phyloP scores from a whole-genome alignment of 2,888 invertebrate genomes.

The Epinotia nisella region DNA sequence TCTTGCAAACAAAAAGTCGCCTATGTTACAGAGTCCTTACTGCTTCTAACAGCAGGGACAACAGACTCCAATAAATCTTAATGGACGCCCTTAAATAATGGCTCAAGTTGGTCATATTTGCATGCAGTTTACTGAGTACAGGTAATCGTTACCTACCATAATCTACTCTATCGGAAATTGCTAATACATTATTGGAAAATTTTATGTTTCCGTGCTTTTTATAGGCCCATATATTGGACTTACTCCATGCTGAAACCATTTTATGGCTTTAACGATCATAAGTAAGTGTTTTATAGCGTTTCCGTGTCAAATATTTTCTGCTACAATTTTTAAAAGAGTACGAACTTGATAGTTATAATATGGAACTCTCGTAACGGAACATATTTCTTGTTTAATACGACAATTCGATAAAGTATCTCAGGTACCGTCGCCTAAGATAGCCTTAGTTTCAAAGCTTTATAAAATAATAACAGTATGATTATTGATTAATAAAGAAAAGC shows the following conservation, averaged over 20 bases:
- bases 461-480: too few species aligned
- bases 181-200: constrained; percentile 71
- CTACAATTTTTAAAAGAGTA: constrained; percentile 44
- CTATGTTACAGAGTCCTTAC: constrained; percentile 70
- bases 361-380: constrained; percentile 19
- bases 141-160: constrained; percentile 50
- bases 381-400: neutral
- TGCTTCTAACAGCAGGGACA: constrained; percentile 59
- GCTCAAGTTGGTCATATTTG: constrained; percentile 19
- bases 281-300: constrained; percentile 70
- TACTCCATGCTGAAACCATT: constrained; percentile 72
- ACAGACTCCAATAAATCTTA: constrained; percentile 43
- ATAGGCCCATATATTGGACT: constrained; percentile 75
- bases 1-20: constrained; percentile 80
- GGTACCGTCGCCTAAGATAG: too few species aligned
- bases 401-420: neutral
- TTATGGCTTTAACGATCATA: constrained; percentile 73
- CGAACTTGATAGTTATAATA: constrained; percentile 15
- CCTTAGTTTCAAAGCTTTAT: too few species aligned
- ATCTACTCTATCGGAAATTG: constrained; percentile 68
- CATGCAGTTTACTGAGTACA: constrained; percentile 5
- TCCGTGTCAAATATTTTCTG: constrained; percentile 50
- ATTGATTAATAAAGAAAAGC: too few species aligned
- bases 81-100: constrained; percentile 38
- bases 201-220: constrained; percentile 75